Evolutionary conservation across 2,797 vertebrate species (phyloP).

Genomic region (Lycodopsis pacificus): DNA sequence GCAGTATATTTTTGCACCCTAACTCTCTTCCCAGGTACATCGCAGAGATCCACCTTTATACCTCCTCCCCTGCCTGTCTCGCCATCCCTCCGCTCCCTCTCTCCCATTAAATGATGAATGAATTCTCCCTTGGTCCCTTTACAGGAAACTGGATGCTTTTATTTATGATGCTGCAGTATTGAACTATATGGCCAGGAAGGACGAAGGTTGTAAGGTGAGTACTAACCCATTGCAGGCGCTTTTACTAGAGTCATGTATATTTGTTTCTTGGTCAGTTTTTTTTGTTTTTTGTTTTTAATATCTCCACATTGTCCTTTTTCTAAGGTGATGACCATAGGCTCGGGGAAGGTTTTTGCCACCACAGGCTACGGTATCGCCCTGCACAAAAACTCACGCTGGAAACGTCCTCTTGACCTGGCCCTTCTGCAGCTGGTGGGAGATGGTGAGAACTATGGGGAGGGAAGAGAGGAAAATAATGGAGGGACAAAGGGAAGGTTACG

Average conservation of each 20-base stretch:
- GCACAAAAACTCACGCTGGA: slow-evolving; percentile 96
- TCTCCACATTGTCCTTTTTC: slow-evolving; percentile 46
- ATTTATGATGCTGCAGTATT: slow-evolving; percentile 95
- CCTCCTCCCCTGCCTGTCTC: slow-evolving; percentile 33
- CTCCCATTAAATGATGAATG: slow-evolving; percentile 75
- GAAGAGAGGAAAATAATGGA: slow-evolving; percentile 37
- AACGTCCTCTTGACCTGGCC: slow-evolving; percentile 93
- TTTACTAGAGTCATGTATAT: slow-evolving; percentile 13
- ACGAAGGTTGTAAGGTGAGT: slow-evolving; percentile 95
- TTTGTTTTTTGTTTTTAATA: slow-evolving; percentile 8
- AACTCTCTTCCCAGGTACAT: slow-evolving; percentile 55
- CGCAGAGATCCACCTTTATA: slow-evolving; percentile 46
- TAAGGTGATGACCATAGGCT: slow-evolving; percentile 93
- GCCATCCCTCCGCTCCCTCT: slow-evolving; percentile 44
- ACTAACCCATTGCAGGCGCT: slow-evolving; percentile 47
- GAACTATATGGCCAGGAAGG: slow-evolving; percentile 97
- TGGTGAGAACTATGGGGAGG: slow-evolving; percentile 80
- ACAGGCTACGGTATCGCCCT: slow-evolving; percentile 95
- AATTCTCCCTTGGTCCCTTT: slow-evolving; percentile 67
- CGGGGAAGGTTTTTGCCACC: slow-evolving; percentile 95
- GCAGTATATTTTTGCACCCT: slow-evolving; percentile 51
- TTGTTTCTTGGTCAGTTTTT: slow-evolving; percentile 1
- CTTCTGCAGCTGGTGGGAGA: slow-evolving; percentile 95
- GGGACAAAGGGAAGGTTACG: slow-evolving; percentile 47
- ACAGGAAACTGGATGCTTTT: slow-evolving; percentile 95